phyloP scores from a whole-genome alignment of 2,113 vertebrate species.

The Lophochroa leadbeateri region DNA sequence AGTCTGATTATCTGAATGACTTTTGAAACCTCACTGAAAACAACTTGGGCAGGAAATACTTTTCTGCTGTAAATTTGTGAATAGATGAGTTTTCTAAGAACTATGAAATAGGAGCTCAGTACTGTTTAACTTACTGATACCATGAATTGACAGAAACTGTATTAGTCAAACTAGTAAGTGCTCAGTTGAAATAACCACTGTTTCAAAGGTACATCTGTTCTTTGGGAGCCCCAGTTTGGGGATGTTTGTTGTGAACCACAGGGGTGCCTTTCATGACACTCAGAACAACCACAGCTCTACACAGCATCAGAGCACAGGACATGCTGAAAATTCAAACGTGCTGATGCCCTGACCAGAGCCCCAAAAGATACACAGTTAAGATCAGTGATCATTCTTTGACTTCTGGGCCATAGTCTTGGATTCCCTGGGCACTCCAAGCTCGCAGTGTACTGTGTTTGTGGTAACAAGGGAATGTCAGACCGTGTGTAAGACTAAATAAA shows the following conservation, averaged over 20 bases:
- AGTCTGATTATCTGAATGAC: conserved; percentile 68
- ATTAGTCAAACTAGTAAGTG: neutral
- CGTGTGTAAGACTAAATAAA: conserved; percentile 22
- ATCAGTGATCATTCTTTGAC: neutral
- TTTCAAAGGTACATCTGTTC: neutral
- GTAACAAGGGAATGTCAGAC: too few relatives aligned
- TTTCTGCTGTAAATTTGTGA: neutral
- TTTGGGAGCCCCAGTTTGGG: neutral
- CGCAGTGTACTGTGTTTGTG: too few relatives aligned
- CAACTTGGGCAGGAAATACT: neutral
- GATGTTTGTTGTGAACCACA: neutral
- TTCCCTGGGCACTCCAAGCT: too few relatives aligned
- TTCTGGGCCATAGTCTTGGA: neutral
- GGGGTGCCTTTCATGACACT: neutral
- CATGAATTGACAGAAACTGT: conserved; percentile 5
- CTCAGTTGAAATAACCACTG: neutral
- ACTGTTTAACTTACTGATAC: neutral
- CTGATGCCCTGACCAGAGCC: neutral
- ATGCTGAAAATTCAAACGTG: neutral
- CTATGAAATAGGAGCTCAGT: neutral
- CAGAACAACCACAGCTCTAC: neutral
- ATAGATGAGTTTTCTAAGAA: neutral
- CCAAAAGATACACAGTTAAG: neutral
- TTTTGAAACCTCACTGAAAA: conserved; percentile 66
- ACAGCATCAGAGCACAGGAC: neutral